Evolutionary conservation across 2,888 invertebrate species (phyloP), one percentile per base, ranked within the genome.

Genomic region (Tachina lurida): DNA sequence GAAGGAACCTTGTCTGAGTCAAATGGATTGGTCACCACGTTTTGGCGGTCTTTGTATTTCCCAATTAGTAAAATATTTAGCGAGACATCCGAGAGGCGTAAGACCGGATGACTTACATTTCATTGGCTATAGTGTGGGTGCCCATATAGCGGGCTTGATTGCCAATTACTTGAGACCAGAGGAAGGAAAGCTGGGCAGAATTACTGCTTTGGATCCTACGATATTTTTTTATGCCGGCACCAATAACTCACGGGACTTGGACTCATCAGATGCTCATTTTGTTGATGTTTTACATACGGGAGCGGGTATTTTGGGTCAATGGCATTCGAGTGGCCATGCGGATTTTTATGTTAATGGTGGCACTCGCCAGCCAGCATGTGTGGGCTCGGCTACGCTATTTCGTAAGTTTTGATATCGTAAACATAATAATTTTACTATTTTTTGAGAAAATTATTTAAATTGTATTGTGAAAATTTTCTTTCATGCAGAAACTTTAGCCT

Each of bases 331-430:
- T 87, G 97, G 97, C 0, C 97, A 97, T 90, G 97, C 96, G 0
- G 97, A 97, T 91, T 97, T 97, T 92, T 97, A 97, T 92, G 96
- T 97, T 68, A 97, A 97, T 90, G 97, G 97, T 0, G 93, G 97
- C 39, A 97, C 97, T 47, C 96, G 97, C 90, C 97, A 97, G 89
- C 97, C 97, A 0, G 97, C 97, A 84, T 97, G 97, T 91, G 96
- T 96, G 4, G 96, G 96, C 3, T 96, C 96, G 80, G 95, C 96
- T 84, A 97, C 97, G 0, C 94, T 97, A 67, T 96, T 97, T 89
- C 96, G 97, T 97, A 94, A 95, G 95, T 90, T 54, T 10, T n/a
- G 13, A 9, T 31, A 13, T 45, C 22, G 7, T 81, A 43, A 15
- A 41, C 13, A 10, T 2, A 7, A 39, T 58, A 17, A 45, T 62